phyloP scores from a whole-genome alignment of 1,140 invertebrate genomes.

The Tetramorium simillimum region DNA sequence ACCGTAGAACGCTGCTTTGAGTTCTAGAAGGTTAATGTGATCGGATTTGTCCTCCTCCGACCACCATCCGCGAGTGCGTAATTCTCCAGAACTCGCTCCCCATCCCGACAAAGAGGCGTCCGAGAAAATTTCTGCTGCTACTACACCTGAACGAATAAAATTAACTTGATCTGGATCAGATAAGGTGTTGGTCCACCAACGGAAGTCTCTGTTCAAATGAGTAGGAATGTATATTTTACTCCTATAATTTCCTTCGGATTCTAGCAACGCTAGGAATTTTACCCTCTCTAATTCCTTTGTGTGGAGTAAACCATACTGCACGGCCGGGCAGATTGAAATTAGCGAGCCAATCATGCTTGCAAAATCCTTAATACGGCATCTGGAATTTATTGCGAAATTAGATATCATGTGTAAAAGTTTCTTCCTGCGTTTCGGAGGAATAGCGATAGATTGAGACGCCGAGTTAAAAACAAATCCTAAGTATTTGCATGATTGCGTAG shows the following conservation, averaged over 20 bases:
- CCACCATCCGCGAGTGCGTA: too few species aligned
- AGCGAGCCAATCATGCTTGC: background rate
- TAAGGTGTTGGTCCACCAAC: background rate
- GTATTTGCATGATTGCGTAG: background rate
- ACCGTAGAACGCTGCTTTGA: too few species aligned
- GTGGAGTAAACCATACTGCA: background rate
- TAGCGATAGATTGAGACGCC: too few species aligned
- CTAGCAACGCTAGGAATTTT: background rate
- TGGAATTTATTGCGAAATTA: too few species aligned
- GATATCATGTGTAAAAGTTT: too few species aligned
- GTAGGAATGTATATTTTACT: background rate
- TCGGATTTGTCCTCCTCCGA: too few species aligned
- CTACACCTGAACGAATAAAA: background rate
- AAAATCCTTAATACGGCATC: background rate
- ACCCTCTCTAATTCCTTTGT: background rate
- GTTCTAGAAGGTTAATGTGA: too few species aligned
- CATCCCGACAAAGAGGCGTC: background rate
- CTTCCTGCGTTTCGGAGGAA: too few species aligned
- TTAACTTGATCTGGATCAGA: background rate
- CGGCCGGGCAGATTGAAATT: background rate
- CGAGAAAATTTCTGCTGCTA: conserved; percentile 11
- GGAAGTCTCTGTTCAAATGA: too few species aligned
- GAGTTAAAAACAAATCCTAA: background rate
- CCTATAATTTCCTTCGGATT: background rate
- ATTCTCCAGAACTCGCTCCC: background rate